Evolutionary conservation across 2,888 invertebrate species (phyloP).

Genomic region (Drosophila anomalipes): DNA sequence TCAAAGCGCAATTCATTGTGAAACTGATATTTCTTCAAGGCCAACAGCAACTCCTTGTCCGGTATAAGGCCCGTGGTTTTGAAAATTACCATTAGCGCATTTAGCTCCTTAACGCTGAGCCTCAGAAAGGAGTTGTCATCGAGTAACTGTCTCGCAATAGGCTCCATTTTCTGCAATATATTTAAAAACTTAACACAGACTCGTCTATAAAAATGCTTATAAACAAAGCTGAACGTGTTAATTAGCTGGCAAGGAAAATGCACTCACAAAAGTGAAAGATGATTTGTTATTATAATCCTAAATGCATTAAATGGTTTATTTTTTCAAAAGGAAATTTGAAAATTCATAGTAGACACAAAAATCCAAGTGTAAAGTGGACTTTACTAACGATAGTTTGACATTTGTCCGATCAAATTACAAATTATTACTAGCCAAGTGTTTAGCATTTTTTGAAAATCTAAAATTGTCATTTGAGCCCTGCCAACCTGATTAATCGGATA

Average conservation of each 20-base stretch:
- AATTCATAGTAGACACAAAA: not conserved
- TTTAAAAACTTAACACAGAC: not conserved
- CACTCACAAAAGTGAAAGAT: not conserved
- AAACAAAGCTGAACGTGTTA: not conserved
- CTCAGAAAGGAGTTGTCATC: conserved; percentile 43
- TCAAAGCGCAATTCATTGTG: conserved; percentile 50
- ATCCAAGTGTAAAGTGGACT: not conserved
- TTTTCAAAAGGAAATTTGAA: not conserved
- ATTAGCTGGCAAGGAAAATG: not conserved
- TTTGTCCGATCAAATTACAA: not conserved
- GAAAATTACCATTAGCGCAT: conserved; percentile 52
- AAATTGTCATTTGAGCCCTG: not conserved
- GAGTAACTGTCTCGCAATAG: conserved; percentile 46
- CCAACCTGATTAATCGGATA: not conserved
- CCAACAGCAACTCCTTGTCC: conserved; percentile 34
- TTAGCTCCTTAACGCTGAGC: conserved; percentile 47
- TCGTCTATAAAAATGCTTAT: not conserved
- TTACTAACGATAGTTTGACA: not conserved
- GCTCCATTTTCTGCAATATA: conserved; percentile 49
- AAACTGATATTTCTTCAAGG: conserved; percentile 53
- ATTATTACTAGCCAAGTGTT: not conserved
- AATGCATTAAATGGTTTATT: not conserved
- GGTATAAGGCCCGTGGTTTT: conserved; percentile 21
- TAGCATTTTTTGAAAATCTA: not conserved
- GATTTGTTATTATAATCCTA: not conserved